Conservation (phyloP, 2,888 invertebrate genomes). For the Himalopsyche tibetana region DNA sequence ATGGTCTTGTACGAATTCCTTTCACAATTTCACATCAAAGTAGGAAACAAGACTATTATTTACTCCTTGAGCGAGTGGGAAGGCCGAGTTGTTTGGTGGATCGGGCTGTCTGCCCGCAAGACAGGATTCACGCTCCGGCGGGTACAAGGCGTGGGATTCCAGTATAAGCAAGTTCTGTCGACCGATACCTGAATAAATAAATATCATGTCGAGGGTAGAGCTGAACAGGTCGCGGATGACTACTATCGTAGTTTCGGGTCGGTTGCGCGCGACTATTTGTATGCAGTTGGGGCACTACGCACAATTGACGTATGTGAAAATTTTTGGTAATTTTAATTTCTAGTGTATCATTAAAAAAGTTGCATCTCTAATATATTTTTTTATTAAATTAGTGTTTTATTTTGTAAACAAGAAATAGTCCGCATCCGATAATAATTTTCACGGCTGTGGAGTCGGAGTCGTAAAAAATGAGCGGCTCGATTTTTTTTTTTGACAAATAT, state of each 20-base stretch:
- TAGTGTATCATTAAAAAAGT: too few species aligned
- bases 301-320: too few species aligned
- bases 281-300: too few species aligned
- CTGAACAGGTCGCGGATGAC: constrained; percentile 1
- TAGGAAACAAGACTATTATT: neutral
- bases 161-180: neutral
- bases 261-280: neutral
- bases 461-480: too few species aligned
- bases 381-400: too few species aligned
- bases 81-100: neutral
- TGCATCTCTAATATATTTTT: too few species aligned
- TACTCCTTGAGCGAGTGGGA: neutral
- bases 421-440: too few species aligned
- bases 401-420: too few species aligned
- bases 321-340: too few species aligned
- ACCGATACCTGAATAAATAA: constrained; percentile 10
- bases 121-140: constrained; percentile 25
- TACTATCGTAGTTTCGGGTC: neutral
- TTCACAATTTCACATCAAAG: neutral
- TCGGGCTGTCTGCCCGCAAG: constrained; percentile 18
- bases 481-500: too few species aligned
- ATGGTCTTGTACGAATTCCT: neutral
- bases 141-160: constrained; percentile 21
- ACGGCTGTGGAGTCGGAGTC: too few species aligned
- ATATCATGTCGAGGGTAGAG: constrained; percentile 4